A percentile compares a stretch with the other conserved stretches of the same genome.
Conservation (phyloP, 2,797 vertebrate species). For the Tauraco hartlaubi region DNA sequence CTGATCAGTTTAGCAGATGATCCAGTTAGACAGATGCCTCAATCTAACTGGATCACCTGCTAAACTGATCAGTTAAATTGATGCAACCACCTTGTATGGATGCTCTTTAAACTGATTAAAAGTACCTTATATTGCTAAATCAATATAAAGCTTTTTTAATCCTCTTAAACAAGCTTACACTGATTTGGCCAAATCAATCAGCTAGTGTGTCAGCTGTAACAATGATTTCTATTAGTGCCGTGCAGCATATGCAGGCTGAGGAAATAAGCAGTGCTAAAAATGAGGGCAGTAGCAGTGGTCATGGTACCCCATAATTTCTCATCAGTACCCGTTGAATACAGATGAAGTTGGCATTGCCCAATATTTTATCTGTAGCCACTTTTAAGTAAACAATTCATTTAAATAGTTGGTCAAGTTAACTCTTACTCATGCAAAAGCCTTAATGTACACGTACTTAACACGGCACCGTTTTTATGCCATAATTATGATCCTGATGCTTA, state of each 20-base stretch:
- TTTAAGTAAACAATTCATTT: not conserved
- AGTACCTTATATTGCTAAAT: conserved; percentile 51
- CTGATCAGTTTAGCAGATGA: not conserved
- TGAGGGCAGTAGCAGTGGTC: not conserved
- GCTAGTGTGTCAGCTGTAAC: not conserved
- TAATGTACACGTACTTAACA: not conserved
- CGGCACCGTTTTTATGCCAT: not conserved
- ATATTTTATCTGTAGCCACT: not conserved
- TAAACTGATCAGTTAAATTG: conserved; percentile 11
- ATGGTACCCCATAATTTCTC: not conserved
- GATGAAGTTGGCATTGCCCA: not conserved
- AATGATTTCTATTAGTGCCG: not conserved
- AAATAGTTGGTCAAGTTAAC: not conserved
- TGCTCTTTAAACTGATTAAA: conserved; percentile 51
- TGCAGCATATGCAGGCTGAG: not conserved
- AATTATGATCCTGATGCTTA: not conserved
- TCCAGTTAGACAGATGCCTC: not conserved
- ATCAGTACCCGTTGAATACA: not conserved
- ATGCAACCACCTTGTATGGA: not conserved
- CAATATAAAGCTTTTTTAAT: conserved; percentile 63
- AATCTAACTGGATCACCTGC: not conserved
- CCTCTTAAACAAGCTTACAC: conserved; percentile 50
- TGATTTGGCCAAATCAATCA: conserved; percentile 45
- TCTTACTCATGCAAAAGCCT: not conserved
- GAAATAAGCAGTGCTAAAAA: not conserved